These are phyloP conservation scores for Mya arenaria DNA, from an alignment of 1,140 invertebrate species.

Conservation along the genomic window DNA sequence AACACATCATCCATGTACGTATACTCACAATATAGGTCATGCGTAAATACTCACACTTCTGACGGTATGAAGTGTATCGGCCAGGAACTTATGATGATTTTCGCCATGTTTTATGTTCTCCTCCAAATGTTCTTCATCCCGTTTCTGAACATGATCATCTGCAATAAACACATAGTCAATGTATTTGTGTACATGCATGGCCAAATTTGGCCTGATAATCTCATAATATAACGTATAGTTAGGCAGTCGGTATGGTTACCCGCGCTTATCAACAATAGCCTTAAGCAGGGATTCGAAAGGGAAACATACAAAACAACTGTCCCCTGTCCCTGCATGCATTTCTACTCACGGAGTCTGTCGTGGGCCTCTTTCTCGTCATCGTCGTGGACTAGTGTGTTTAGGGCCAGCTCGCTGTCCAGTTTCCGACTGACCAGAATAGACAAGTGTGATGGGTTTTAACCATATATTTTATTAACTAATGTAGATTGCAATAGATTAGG, in stretches of 20 bases:
- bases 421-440: neutral
- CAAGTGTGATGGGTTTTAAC: neutral
- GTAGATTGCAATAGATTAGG: neutral
- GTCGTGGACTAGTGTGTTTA: slow-evolving; percentile 13
- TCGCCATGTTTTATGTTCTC: slow-evolving; percentile 7
- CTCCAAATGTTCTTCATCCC: neutral
- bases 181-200: no score
- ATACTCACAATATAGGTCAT: neutral
- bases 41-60: slow-evolving; percentile 9
- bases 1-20: neutral
- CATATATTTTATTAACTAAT: neutral
- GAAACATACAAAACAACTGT: no score
- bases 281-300: no score
- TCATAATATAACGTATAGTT: no score
- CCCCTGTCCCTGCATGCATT: no score
- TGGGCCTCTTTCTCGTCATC: slow-evolving; percentile 8
- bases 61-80: slow-evolving; percentile 4
- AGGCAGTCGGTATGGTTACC: no score
- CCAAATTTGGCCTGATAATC: no score
- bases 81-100: slow-evolving; percentile 20
- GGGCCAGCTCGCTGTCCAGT: slow-evolving; percentile 26
- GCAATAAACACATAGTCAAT: no score
- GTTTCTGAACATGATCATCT: neutral
- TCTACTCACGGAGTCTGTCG: slow-evolving; percentile 2
- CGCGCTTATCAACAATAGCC: no score